Evolutionary conservation across 2,113 vertebrate genomes (phyloP).

Genomic region (Tupaia tana): DNA sequence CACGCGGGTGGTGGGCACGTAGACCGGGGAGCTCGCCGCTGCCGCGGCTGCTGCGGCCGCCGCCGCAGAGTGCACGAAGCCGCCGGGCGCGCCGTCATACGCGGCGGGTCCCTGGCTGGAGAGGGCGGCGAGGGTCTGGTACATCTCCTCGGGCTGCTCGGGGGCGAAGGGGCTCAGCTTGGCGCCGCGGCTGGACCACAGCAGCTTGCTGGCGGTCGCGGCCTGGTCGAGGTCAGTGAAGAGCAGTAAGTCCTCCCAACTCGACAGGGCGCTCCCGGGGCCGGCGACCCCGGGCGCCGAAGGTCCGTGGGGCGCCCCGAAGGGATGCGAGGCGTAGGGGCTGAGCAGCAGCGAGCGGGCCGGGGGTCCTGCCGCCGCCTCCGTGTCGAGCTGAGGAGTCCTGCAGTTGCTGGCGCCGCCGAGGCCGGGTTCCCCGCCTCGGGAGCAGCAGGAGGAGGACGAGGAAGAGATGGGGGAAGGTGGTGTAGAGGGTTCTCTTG

Average conservation of each 20-base stretch:
- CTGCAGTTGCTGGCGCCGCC: conserved; percentile 72
- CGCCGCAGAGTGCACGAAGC: conserved; percentile 92
- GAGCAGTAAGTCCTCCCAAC: conserved; percentile 94
- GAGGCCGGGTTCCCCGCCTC: conserved; percentile 77
- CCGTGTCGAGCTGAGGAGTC: conserved; percentile 80
- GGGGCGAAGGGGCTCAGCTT: conserved; percentile 90
- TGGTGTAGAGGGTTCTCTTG: conserved; percentile 86
- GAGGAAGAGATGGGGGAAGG: conserved; percentile 87
- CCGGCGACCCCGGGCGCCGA: conserved; percentile 90
- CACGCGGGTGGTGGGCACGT: conserved; percentile 96
- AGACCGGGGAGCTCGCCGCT: conserved; percentile 94
- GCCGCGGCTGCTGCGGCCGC: conserved; percentile 92
- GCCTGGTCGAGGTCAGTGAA: conserved; percentile 96
- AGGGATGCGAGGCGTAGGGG: conserved; percentile 82
- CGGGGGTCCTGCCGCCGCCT: conserved; percentile 77
- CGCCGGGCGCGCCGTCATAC: conserved; percentile 90
- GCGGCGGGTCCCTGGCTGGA: conserved; percentile 91
- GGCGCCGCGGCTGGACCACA: conserved; percentile 92
- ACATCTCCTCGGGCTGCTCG: conserved; percentile 94
- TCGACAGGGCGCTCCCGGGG: conserved; percentile 86
- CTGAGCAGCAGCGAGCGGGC: conserved; percentile 80
- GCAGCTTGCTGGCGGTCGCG: conserved; percentile 90
- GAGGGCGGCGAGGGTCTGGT: conserved; percentile 95
- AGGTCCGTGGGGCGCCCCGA: conserved; percentile 78
- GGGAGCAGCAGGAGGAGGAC: conserved; percentile 81